phyloP scores from a whole-genome alignment of 1,140 invertebrate species.

The Cecropterus lyciades region DNA sequence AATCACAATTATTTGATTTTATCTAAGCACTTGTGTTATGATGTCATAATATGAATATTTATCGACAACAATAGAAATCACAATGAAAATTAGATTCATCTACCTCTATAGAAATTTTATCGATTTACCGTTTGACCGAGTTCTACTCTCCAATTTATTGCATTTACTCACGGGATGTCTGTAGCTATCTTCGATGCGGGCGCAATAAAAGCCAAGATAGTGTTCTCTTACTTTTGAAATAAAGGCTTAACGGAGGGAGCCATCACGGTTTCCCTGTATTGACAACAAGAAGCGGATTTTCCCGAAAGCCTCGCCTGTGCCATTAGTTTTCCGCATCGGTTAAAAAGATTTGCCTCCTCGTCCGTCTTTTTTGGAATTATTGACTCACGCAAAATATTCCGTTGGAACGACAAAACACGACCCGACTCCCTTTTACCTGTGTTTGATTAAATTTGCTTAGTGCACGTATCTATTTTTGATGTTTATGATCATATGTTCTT shows the following conservation, averaged over 20 bases:
- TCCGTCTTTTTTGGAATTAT: slow-evolving; percentile 77
- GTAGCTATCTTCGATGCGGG: slow-evolving; percentile 53
- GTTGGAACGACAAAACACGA: slow-evolving; percentile 61
- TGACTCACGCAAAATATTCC: slow-evolving; percentile 73
- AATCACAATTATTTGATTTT: too few species aligned
- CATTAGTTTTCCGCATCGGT: slow-evolving; percentile 82
- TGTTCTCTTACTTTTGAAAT: slow-evolving; percentile 76
- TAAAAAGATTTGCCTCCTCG: slow-evolving; percentile 80
- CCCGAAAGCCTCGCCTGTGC: slow-evolving; percentile 80
- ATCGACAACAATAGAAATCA: not conserved
- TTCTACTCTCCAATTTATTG: slow-evolving; percentile 33
- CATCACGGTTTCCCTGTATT: slow-evolving; percentile 79
- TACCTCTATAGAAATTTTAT: slow-evolving; percentile 19
- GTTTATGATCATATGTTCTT: slow-evolving; percentile 12
- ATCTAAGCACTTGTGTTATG: too few species aligned
- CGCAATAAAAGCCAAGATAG: slow-evolving; percentile 76
- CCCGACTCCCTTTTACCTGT: slow-evolving; percentile 44
- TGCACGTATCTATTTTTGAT: slow-evolving; percentile 30
- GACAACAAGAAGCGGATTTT: slow-evolving; percentile 83
- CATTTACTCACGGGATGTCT: slow-evolving; percentile 41
- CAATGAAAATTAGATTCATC: slow-evolving; percentile 27
- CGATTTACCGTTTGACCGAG: slow-evolving; percentile 24
- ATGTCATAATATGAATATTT: too few species aligned
- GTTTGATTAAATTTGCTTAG: slow-evolving; percentile 31
- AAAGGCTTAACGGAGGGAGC: slow-evolving; percentile 79